phyloP scores from a whole-genome alignment of 2,797 vertebrate species.

The Poeciliopsis presidionis region DNA sequence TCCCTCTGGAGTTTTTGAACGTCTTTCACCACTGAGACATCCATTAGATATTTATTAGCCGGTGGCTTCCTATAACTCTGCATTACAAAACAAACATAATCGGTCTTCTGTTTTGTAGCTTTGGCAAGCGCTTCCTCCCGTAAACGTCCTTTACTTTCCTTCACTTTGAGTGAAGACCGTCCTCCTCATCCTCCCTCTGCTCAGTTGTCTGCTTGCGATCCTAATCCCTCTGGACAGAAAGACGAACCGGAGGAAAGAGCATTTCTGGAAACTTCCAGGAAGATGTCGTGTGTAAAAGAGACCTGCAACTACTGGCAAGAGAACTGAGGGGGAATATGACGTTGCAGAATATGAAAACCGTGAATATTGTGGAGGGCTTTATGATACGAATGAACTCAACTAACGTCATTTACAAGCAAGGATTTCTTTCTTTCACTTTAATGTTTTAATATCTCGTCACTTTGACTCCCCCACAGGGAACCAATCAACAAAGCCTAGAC shows the following conservation, averaged over 20 bases:
- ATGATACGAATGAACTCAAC: not conserved
- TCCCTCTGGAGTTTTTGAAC: not conserved
- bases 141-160: not conserved
- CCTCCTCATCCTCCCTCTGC: not conserved
- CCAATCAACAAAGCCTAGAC: not conserved
- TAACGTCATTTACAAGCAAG: not conserved
- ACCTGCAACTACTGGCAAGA: not conserved
- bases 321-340: not conserved
- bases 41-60: not conserved
- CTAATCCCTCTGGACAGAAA: conserved; percentile 29
- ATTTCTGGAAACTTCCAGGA: conserved; percentile 52
- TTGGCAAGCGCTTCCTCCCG: not conserved
- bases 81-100: not conserved
- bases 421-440: not conserved
- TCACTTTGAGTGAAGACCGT: not conserved
- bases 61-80: not conserved
- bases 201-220: conserved; percentile 60
- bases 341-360: not conserved
- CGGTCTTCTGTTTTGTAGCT: not conserved
- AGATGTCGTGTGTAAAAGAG: not conserved
- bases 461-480: not conserved
- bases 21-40: not conserved
- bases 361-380: not conserved
- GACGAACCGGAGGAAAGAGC: conserved; percentile 37
- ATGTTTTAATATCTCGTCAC: not conserved